phyloP scores from a whole-genome alignment of 2,797 vertebrate genomes.

The Acridotheres tristis region DNA sequence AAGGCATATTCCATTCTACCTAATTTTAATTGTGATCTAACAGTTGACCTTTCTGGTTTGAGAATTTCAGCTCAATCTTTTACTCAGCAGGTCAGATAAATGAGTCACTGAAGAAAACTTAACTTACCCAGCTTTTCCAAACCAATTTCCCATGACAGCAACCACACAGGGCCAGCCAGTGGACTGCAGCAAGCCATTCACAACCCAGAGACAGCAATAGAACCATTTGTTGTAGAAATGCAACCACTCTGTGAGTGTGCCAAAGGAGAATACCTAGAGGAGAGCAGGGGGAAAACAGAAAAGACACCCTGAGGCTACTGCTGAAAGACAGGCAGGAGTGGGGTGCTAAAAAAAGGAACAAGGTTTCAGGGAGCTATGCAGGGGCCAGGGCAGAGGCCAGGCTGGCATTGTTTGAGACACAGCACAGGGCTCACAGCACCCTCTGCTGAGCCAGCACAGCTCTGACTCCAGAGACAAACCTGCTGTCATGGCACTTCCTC shows the following conservation, averaged over 20 bases:
- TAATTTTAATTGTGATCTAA: background rate
- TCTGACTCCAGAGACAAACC: background rate
- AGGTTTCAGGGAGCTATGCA: background rate
- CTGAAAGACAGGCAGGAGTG: background rate
- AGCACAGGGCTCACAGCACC: constrained; percentile 34
- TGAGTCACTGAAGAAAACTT: background rate
- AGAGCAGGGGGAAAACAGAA: background rate
- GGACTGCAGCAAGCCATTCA: constrained; percentile 95
- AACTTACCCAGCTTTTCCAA: constrained; percentile 92
- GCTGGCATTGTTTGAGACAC: background rate
- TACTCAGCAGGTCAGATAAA: background rate
- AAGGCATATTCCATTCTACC: background rate
- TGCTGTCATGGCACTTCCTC: background rate
- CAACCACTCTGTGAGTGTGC: constrained; percentile 93
- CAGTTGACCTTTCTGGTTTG: background rate
- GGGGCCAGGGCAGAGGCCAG: background rate
- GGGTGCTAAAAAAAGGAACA: background rate
- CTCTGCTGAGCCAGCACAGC: constrained; percentile 49
- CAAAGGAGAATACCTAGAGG: constrained; percentile 89
- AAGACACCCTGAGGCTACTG: background rate
- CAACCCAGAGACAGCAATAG: constrained; percentile 90
- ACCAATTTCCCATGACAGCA: constrained; percentile 98
- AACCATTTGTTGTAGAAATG: constrained; percentile 91
- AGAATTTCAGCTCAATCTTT: background rate
- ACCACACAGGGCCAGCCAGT: constrained; percentile 97